Conservation (phyloP, 2,113 vertebrate species). For the Callochromis pleurospilus region DNA sequence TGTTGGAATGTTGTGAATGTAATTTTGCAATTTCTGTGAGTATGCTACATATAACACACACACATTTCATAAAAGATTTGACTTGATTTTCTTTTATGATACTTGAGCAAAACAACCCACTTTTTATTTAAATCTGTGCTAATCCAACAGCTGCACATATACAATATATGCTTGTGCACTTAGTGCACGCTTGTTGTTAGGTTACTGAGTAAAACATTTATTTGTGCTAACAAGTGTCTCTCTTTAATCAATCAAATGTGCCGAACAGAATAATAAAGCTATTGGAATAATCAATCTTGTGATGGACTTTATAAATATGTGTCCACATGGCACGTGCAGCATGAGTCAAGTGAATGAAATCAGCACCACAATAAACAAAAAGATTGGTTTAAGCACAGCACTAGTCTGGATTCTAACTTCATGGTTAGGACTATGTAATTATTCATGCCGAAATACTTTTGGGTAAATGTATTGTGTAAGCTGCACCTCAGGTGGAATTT, state of each 20-base stretch:
- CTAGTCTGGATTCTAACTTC: constrained; percentile 8
- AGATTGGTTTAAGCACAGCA: background rate
- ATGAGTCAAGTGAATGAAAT: background rate
- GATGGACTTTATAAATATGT: background rate
- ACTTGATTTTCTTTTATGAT: background rate
- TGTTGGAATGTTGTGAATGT: background rate
- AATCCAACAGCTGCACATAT: background rate
- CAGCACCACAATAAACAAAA: background rate
- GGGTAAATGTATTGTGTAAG: constrained; percentile 46
- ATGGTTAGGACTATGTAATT: constrained; percentile 29
- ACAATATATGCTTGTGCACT: background rate
- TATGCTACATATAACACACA: background rate
- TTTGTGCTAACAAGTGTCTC: background rate
- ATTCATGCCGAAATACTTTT: constrained; percentile 44
- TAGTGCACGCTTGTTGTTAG: background rate
- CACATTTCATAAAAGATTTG: background rate
- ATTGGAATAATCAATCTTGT: background rate
- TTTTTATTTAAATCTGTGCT: background rate
- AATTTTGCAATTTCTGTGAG: background rate
- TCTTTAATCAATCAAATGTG: background rate
- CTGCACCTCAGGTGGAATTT: constrained; percentile 50
- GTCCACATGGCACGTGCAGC: background rate
- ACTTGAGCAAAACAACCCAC: background rate
- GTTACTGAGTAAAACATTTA: background rate
- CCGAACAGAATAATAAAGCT: background rate